Evolutionary conservation across 2,888 invertebrate species (phyloP).

Genomic region (Caenorhabditis angaria): DNA sequence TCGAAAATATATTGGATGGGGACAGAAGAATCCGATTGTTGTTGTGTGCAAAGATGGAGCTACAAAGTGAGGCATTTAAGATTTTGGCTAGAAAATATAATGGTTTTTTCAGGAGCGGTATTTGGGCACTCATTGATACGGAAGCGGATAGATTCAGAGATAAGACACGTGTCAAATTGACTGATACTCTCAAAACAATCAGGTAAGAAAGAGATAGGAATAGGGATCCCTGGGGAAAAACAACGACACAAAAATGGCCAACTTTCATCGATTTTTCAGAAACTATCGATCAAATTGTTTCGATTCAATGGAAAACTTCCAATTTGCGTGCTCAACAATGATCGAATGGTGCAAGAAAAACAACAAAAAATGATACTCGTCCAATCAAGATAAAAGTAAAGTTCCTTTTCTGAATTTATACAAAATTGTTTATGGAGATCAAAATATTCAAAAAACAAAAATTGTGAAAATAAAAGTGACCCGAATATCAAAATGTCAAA

Average conservation of each 20-base stretch:
- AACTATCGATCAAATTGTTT: conserved; percentile 27
- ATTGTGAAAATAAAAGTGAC: neutral
- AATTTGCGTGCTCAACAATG: conserved; percentile 15
- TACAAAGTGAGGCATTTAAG: conserved; percentile 15
- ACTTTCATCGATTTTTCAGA: conserved; percentile 11
- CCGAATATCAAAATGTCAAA: neutral
- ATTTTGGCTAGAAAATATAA: too few species aligned
- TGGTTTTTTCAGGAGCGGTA: conserved; percentile 21
- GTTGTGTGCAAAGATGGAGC: conserved; percentile 46
- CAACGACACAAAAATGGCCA: neutral
- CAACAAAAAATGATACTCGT: conserved; percentile 17
- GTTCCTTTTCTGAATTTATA: too few species aligned
- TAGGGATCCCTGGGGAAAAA: neutral
- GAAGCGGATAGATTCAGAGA: conserved; percentile 36
- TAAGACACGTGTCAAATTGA: conserved; percentile 14
- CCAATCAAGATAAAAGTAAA: too few species aligned
- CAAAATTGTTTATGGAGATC: conserved; percentile 35
- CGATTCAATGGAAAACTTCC: conserved; percentile 19
- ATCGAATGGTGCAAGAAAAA: conserved; percentile 22
- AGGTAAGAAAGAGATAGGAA: too few species aligned
- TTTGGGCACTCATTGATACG: conserved; percentile 31
- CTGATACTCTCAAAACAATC: conserved; percentile 31
- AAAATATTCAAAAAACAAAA: neutral
- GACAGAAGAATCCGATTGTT: conserved; percentile 26
- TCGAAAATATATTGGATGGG: conserved; percentile 30